Evolutionary conservation across 2,888 invertebrate genomes (phyloP), one percentile per base, ranked within the genome.

Genomic region (Zelleria hepariella): DNA sequence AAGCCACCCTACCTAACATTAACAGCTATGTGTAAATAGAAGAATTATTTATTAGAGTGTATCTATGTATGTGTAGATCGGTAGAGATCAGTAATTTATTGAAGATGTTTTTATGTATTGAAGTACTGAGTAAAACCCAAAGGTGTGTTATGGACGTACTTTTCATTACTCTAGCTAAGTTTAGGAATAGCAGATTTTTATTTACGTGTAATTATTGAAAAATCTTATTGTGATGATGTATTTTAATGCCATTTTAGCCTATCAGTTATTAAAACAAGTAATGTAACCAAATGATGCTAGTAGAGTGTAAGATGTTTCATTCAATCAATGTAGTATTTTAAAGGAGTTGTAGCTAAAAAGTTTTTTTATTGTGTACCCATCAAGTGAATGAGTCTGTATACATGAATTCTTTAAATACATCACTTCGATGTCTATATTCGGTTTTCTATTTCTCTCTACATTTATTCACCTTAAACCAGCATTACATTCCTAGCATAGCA

Each of bases 211-310:
- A 73, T 74, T 77, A 77, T 75, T 18, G 21, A 55, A 78, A 75
- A 78, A 75, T 74, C 68, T 74, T 73, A 81, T 77, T 85, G 83
- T 86, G 84, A 85, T 86, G 81, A 80, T 77, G 77, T 83, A 79
- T 80, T 80, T 81, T 80, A 85, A 85, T 84, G 86, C 85, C 86
- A 86, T 86, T 85, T 80, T 83, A 85, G 79, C 77, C 79, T 80
- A 73, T 82, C 80, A 81, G 74, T 82, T 82, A 77, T 81, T 79
- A 80, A 78, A 72, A 74, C 74, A 79, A 74, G 73, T 79, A 85
- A 79, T 85, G 76, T 87, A 87, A 87, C 87, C 86, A 86, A 88
- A 87, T 83, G 81, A 86, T 80, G 84, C 86, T 86, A 82, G 78
- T 82, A 82, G 79, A 59, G 68, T 68, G 66, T 86, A 85, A 84